Conservation (phyloP, 1,140 invertebrate genomes). For the Anthonomus grandis region DNA sequence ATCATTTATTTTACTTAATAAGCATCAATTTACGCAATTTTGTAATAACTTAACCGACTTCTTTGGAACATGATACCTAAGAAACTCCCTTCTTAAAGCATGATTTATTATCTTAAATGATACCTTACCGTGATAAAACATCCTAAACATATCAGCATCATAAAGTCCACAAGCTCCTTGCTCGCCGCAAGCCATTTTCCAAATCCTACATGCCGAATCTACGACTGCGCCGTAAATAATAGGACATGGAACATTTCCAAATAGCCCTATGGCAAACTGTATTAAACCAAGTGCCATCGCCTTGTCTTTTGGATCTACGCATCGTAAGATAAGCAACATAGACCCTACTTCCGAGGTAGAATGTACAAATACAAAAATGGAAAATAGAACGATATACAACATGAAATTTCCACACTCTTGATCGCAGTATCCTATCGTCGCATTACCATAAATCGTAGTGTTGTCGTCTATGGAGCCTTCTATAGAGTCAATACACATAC, state of each 20-base stretch:
- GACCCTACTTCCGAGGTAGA: constrained; percentile 89
- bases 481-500: constrained; percentile 63
- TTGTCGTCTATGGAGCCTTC: constrained; percentile 44
- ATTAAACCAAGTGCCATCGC: constrained; percentile 92
- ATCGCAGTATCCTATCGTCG: constrained; percentile 70
- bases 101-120: too few relatives aligned
- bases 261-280: constrained; percentile 88
- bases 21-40: too few relatives aligned
- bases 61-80: neutral
- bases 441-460: constrained; percentile 41
- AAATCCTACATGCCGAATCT: constrained; percentile 85
- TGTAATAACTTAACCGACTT: neutral
- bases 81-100: neutral
- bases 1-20: too few relatives aligned
- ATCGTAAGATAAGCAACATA: constrained; percentile 85
- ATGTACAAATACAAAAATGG: constrained; percentile 85
- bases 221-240: constrained; percentile 89
- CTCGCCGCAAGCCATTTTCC: constrained; percentile 77
- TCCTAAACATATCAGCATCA: constrained; percentile 77
- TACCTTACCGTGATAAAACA: constrained; percentile 79
- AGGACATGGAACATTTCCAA: constrained; percentile 90
- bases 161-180: constrained; percentile 81
- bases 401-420: constrained; percentile 76
- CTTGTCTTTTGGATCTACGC: constrained; percentile 88
- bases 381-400: constrained; percentile 82